phyloP scores from a whole-genome alignment of 2,113 vertebrate genomes.

The Ramphastos sulfuratus region DNA sequence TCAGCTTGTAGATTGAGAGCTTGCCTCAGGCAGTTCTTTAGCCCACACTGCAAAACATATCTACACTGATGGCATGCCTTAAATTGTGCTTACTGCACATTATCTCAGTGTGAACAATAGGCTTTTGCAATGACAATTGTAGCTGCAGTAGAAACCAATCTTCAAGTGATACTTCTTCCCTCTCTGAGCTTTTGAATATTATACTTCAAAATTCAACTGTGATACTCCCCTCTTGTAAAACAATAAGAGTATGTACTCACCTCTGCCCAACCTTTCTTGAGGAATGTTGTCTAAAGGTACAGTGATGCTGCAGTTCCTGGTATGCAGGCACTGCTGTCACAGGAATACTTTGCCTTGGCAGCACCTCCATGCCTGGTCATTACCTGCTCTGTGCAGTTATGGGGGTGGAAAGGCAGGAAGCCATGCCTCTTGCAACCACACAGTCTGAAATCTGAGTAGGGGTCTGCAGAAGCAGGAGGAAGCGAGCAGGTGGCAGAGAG shows the following conservation, averaged over 20 bases:
- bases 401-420: not conserved
- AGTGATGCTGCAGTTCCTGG: not conserved
- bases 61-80: not conserved
- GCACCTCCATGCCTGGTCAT: not conserved
- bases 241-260: not conserved
- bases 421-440: not conserved
- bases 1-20: not conserved
- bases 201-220: not conserved
- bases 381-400: not conserved
- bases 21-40: not conserved
- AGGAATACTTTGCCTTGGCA: not conserved
- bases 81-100: not conserved
- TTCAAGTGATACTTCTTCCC: not conserved
- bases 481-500: fast-evolving
- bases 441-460: fast-evolving
- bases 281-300: not conserved
- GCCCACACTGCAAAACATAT: not conserved
- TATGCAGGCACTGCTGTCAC: not conserved
- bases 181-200: not conserved
- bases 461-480: not conserved
- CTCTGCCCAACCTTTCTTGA: not conserved
- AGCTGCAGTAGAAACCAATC: not conserved
- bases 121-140: not conserved
- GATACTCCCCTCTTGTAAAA: not conserved
- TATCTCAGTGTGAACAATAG: not conserved